Evolutionary conservation across 2,797 vertebrate species (phyloP).

Genomic region (Miichthys miiuy): DNA sequence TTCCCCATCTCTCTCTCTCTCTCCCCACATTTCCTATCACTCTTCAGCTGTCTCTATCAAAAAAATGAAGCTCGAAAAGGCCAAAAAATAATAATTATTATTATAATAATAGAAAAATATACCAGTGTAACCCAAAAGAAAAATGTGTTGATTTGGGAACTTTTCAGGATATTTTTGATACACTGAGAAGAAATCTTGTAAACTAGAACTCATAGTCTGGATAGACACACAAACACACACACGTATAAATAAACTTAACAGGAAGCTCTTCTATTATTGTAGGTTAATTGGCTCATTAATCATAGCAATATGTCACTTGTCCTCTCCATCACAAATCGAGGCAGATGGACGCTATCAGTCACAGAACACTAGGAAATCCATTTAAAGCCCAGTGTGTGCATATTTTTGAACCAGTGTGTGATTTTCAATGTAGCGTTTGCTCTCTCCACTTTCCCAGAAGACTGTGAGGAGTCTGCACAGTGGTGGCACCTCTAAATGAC

Average conservation of each 20-base stretch:
- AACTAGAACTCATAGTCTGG: background rate
- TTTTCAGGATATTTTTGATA: background rate
- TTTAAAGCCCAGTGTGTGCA: constrained; percentile 24
- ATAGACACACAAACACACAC: background rate
- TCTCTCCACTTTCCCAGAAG: constrained; percentile 19
- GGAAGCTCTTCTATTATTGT: background rate
- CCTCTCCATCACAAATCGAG: constrained; percentile 18
- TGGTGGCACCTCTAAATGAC: constrained; percentile 19
- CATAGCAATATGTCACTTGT: background rate
- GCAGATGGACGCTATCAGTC: constrained; percentile 16
- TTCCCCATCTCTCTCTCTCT: no score
- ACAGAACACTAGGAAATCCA: constrained; percentile 22
- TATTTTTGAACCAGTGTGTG: constrained; percentile 23
- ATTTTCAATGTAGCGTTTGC: constrained; percentile 23
- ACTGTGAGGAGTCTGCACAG: constrained; percentile 1
- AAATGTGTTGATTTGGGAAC: background rate
- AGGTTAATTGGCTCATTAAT: background rate
- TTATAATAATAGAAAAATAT: background rate
- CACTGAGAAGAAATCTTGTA: background rate
- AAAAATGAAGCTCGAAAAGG: no score
- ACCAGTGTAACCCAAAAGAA: background rate
- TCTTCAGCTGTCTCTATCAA: no score
- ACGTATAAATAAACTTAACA: background rate
- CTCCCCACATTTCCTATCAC: no score
- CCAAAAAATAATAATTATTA: no score